phyloP scores from a whole-genome alignment of 2,888 invertebrate species.

The Drosophila paranaensis region DNA sequence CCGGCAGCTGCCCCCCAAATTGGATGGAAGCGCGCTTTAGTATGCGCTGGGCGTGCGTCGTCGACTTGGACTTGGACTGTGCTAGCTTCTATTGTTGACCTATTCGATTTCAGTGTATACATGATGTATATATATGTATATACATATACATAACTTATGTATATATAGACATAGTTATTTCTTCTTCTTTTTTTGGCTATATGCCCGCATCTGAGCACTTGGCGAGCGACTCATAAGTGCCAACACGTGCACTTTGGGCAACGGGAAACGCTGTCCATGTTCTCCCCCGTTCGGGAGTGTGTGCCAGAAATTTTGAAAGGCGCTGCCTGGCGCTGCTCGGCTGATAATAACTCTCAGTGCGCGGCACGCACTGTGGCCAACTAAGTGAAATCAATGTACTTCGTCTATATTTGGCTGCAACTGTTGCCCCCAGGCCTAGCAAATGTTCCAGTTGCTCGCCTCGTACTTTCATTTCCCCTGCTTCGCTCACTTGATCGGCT shows the following conservation, averaged over 20 bases:
- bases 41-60: conserved; percentile 61
- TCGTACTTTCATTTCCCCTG: conserved; percentile 37
- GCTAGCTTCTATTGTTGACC: conserved; percentile 31
- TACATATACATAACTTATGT: background rate
- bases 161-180: background rate
- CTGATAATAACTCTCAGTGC: conserved; percentile 46
- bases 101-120: conserved; percentile 22
- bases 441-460: conserved; percentile 2
- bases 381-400: conserved; percentile 69
- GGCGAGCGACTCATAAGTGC: conserved; percentile 56
- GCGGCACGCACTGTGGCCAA: conserved; percentile 19
- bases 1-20: conserved; percentile 8
- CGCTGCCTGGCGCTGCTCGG: conserved; percentile 35
- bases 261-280: conserved; percentile 46
- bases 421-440: background rate
- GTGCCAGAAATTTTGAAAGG: conserved; percentile 35
- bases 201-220: conserved; percentile 72
- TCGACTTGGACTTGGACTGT: conserved; percentile 11
- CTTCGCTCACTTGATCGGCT: conserved; percentile 39
- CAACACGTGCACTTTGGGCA: conserved; percentile 71
- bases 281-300: background rate
- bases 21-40: conserved; percentile 39
- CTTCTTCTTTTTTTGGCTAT: conserved; percentile 44
- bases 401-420: conserved; percentile 41
- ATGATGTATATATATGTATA: background rate